phyloP scores from a whole-genome alignment of 2,113 vertebrate species.

The Riparia riparia region DNA sequence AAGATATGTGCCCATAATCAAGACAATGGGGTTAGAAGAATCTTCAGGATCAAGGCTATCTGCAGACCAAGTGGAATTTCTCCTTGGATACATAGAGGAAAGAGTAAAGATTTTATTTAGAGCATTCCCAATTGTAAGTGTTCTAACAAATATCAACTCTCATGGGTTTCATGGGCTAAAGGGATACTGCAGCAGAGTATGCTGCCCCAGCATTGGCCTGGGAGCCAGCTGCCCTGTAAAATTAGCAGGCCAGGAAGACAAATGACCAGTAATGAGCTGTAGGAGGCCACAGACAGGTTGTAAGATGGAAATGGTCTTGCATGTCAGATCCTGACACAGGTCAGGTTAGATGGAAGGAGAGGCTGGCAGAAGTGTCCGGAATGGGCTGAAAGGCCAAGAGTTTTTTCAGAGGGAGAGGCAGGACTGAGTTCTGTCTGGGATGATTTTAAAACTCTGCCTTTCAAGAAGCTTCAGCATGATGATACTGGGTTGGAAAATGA shows the following conservation, averaged over 20 bases:
- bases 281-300: background rate
- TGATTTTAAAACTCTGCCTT: background rate
- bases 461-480: background rate
- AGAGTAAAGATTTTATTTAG: background rate
- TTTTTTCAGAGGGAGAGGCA: background rate
- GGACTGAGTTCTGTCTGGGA: background rate
- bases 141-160: background rate
- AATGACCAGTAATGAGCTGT: background rate
- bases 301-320: background rate
- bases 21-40: background rate
- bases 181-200: background rate
- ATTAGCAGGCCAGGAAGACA: background rate
- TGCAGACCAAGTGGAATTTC: background rate
- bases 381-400: background rate
- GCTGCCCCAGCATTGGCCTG: background rate
- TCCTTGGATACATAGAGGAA: background rate
- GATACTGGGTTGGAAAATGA: background rate
- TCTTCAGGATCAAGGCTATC: background rate
- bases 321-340: background rate
- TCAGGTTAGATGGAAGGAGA: background rate
- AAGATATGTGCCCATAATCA: background rate
- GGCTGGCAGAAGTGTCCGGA: background rate
- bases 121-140: background rate
- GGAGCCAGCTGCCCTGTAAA: background rate
- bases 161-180: background rate